Percentiles rank a stretch among this genome's conserved stretches.
phyloP scores from a whole-genome alignment of 2,888 invertebrate genomes.

The Agriotes lineatus region DNA sequence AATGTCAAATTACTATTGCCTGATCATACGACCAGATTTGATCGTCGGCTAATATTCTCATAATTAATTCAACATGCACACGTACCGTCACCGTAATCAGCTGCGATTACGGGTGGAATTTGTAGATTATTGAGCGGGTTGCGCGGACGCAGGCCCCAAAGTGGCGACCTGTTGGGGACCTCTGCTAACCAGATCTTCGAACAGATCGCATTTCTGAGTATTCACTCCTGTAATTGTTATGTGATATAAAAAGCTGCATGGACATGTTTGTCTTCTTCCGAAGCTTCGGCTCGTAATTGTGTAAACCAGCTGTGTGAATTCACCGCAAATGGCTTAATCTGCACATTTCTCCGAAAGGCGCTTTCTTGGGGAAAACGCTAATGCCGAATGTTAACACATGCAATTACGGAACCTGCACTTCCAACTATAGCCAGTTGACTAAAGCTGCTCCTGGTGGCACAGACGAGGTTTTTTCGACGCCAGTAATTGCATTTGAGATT shows the following conservation, averaged over 20 bases:
- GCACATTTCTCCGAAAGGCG: conserved; percentile 53
- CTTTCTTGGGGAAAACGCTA: conserved; percentile 30
- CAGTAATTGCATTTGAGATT: not conserved
- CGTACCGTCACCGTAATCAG: too few relatives aligned
- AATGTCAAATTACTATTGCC: conserved; percentile 5
- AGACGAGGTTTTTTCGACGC: not conserved
- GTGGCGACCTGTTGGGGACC: conserved; percentile 32
- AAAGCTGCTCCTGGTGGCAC: too few relatives aligned
- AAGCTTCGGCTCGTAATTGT: conserved; percentile 56
- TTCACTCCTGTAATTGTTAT: conserved; percentile 60
- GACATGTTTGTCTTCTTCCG: conserved; percentile 59
- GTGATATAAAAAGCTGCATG: conserved; percentile 60
- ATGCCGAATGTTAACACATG: conserved; percentile 20
- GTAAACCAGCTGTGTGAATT: conserved; percentile 59
- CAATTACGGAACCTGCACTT: conserved; percentile 26
- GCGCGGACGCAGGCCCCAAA: too few relatives aligned
- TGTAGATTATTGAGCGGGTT: too few relatives aligned
- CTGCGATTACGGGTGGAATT: too few relatives aligned
- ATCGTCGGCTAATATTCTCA: not conserved
- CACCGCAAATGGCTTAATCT: conserved; percentile 61
- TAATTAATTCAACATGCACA: not conserved
- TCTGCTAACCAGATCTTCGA: conserved; percentile 24
- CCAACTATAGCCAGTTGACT: conserved; percentile 24
- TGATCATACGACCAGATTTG: not conserved
- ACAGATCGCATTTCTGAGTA: conserved; percentile 54